Conservation (phyloP, 1,140 invertebrate species). For the Brachionus plicatilis region DNA sequence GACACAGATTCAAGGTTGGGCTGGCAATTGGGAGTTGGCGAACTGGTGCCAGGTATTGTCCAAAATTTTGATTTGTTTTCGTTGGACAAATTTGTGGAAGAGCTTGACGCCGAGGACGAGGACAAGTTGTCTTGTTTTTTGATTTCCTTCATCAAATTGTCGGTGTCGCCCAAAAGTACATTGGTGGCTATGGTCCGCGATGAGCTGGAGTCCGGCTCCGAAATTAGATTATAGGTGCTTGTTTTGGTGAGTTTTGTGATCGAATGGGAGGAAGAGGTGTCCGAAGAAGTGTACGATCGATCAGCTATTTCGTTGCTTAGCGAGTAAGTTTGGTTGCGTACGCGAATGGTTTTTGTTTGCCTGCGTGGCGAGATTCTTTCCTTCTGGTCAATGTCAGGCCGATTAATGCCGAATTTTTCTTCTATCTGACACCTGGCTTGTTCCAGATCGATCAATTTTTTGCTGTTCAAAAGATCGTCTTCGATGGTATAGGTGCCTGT, state of each 20-base stretch:
- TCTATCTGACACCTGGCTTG: neutral
- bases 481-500: slow-evolving; percentile 22
- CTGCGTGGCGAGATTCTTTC: neutral
- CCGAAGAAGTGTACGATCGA: neutral
- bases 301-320: neutral
- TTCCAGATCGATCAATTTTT: neutral
- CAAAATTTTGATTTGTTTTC: neutral
- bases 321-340: neutral
- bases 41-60: neutral
- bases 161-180: neutral
- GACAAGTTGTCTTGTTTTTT: slow-evolving; percentile 7
- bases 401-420: neutral
- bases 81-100: neutral
- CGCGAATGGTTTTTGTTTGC: neutral
- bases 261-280: slow-evolving; percentile 18
- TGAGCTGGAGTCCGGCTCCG: neutral
- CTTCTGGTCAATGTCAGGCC: neutral
- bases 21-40: neutral
- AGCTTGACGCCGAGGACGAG: neutral
- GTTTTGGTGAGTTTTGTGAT: neutral
- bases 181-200: neutral
- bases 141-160: slow-evolving; percentile 1
- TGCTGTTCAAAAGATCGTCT: neutral
- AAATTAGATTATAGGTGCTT: neutral
- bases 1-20: neutral